A percentile compares a stretch with the other conserved stretches of the same genome.
Conservation (phyloP, 2,888 invertebrate species). For the Noctua pronuba region DNA sequence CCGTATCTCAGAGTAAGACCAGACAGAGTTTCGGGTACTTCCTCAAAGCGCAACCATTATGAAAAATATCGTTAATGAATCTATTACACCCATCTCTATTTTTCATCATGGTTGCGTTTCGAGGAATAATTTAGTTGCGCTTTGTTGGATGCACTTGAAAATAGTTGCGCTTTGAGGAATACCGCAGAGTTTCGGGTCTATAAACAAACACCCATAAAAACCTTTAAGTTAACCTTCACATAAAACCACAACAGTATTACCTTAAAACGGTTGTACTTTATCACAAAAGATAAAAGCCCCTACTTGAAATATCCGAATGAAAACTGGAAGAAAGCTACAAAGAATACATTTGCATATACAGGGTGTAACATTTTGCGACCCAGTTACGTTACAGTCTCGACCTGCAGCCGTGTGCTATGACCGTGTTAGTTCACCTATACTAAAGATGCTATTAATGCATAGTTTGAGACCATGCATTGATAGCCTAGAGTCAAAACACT, state of each 20-base stretch:
- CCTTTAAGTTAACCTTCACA: neutral
- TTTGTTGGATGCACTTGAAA: too few relatives aligned
- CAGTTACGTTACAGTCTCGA: slow-evolving; percentile 35
- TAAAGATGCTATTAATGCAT: neutral
- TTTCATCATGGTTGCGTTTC: too few relatives aligned
- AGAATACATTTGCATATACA: slow-evolving; percentile 47
- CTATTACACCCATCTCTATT: too few relatives aligned
- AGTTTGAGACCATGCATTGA: slow-evolving; percentile 10
- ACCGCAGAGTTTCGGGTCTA: neutral
- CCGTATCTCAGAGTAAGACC: neutral
- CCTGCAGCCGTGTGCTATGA: slow-evolving; percentile 25
- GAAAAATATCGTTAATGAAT: too few relatives aligned
- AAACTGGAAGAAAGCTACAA: slow-evolving; percentile 19
- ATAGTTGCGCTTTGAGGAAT: too few relatives aligned
- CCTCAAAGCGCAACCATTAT: too few relatives aligned
- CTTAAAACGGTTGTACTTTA: slow-evolving; percentile 20
- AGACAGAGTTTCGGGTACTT: neutral
- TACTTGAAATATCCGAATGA: slow-evolving; percentile 27
- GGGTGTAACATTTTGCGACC: slow-evolving; percentile 46
- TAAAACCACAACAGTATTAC: slow-evolving; percentile 26
- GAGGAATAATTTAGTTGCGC: too few relatives aligned
- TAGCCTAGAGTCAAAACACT: slow-evolving; percentile 6
- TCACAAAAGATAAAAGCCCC: slow-evolving; percentile 18
- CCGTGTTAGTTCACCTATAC: slow-evolving; percentile 18
- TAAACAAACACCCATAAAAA: neutral